Evolutionary conservation across 2,113 vertebrate genomes (phyloP), one percentile per base, ranked within the genome.

Genomic region (Pyrgilauda ruficollis): DNA sequence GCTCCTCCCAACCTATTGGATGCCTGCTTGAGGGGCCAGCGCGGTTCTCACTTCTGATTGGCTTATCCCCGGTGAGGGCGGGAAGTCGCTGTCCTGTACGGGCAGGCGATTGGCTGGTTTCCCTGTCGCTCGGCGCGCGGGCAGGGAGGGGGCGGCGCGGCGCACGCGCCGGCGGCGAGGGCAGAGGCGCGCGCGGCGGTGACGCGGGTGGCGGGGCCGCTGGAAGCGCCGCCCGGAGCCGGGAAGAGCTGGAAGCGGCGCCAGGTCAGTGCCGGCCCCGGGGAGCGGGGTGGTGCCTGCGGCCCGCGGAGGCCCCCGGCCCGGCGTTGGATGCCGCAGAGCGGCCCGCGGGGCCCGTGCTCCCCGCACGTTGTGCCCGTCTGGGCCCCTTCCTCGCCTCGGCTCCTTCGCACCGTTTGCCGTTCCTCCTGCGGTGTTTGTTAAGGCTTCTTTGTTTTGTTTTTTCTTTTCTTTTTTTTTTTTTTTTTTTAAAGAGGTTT

Each of bases 21-120:
- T 64, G 23, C 0, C 39, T 12, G 3, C 9, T 2, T 1, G 1
- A 9, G 7, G 0, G 0, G 0, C 22, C 1, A 0, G 3, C 0
- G 7, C 0, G 1, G 2, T 0, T 15, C 20, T 82, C 22, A 10
- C 61, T 63, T 1, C 7, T 62, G 39, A 88, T 59, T 83, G 78
- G 85, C 1, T 16, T 0, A 33, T 0, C 8, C 5, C 10, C 0
- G 0, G 5, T 0, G 4, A 1, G 33, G 75, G 64, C 5, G 41
- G 37, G 82, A 44, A 15, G 10, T 5, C 4, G 1, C 0, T 0
- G 3, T 0, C 2, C 15, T 3, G 17, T 24, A 0, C 9, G 23
- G 24, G 27, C 3, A 13, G 1, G 0, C 35, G 39, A 93, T 70
- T 96, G 92, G 95, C 3, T 67, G 0, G 0, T 1, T 21, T 3